Base-by-base conservation (phyloP, 2,797 vertebrate species). In the Sardinella longiceps region DNA sequence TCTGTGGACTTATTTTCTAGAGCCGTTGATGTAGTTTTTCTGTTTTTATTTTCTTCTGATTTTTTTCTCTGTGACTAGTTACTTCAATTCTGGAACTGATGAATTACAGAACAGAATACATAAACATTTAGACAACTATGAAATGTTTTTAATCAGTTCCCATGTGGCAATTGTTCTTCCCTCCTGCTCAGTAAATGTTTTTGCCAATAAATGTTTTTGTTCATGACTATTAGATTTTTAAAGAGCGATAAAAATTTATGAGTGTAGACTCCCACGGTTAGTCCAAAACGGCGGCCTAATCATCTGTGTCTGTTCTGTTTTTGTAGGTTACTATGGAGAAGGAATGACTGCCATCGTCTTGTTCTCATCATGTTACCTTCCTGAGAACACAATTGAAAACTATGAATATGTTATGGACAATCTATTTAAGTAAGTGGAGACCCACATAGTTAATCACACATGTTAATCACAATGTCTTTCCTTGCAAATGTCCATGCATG, bases 401-500 rank as follows among this genome's bases (percentile, higher is more conserved):
- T 97, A 98, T 0, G 86, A 94, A 6, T 97, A 96, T 1, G 89
- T 97, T 83, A 97, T 97, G 97, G 96, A 97, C 70, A 94, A 97
- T 90, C 92, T 98, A 80, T 97, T 97, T 91, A 95, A 95, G 96
- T 95, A 87, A 88, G 82, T 74, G 1, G 30, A 51, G 12, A 15
- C 37, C 81, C n/a, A n/a, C n/a, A n/a, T n/a, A n/a, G 9, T n/a
- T 23, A 30, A 12, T n/a, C 0, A 70, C 10, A 53, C 15, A 45
- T 18, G 1, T 7, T 37, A 30, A 25, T 14, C 20, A 63, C 11
- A 11, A 15, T 4, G 37, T 39, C 0, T 60, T 58, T 84, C 58
- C 25, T 33, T 66, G 33, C 15, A 39, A 5, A 39, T 37, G 39
- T 20, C 20, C 28, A 56, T 56, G 0, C 23, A 58, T n/a, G 23